These are phyloP conservation scores for Oxyruncus cristatus DNA, from an alignment of 2,113 vertebrate species.

Conservation along the genomic window DNA sequence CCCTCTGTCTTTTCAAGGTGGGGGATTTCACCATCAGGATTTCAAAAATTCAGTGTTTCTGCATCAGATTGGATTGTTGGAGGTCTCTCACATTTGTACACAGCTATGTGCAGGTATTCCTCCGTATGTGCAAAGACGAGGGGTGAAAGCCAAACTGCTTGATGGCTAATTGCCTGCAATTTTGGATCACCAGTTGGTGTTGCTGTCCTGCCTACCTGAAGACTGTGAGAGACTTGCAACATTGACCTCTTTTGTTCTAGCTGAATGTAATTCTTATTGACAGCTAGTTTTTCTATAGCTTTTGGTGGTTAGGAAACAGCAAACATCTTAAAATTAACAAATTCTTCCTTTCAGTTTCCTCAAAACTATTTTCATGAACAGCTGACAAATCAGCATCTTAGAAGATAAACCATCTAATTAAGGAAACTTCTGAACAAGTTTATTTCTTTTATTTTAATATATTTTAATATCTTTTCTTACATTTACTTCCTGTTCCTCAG, in stretches of 20 bases:
- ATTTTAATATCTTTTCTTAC: neutral
- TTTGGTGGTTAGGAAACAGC: neutral
- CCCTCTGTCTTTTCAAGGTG: neutral
- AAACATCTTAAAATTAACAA: neutral
- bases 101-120: neutral
- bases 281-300: neutral
- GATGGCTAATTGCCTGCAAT: neutral
- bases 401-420: neutral
- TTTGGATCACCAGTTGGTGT: neutral
- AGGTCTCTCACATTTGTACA: neutral
- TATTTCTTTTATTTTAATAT: neutral
- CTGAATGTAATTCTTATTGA: neutral
- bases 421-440: neutral
- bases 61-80: neutral
- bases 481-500: neutral
- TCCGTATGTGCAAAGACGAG: neutral
- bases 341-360: neutral
- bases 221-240: neutral
- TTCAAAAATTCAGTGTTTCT: neutral
- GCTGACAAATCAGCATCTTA: neutral
- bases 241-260: neutral
- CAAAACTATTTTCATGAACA: neutral
- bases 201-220: neutral
- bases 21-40: neutral
- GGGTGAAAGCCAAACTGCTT: neutral